Evolutionary conservation across 2,888 invertebrate species (phyloP), one percentile per base, ranked within the genome.

Genomic region (Sturmia bella): DNA sequence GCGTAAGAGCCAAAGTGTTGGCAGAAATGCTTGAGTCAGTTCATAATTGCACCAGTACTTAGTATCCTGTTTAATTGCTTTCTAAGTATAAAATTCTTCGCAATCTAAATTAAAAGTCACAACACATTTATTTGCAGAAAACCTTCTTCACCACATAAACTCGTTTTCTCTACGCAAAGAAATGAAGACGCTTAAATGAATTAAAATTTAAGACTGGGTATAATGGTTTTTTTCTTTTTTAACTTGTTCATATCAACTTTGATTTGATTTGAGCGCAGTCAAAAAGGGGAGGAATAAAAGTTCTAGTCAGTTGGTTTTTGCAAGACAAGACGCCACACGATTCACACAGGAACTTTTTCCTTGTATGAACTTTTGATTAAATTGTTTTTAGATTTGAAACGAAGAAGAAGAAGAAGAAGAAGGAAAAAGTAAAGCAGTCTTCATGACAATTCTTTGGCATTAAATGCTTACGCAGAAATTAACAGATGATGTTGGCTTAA

Each of bases 21-120:
- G 17, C 41, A 59, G 21, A 27, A 56, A 41, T 73, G 54, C 21
- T 32, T 32, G 32, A 32, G 6, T 32, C 32, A 32, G 32, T 32
- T 32, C 32, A 32, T 32, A 32, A 32, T 32, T 32, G 13, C 12
- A 21, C 41, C 41, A 13, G 43, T 61, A 43, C 17, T 68, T 69
- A 19, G 19, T 9, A 32, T 45, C 52, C 50, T n/a, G 69, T 61
- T 69, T 76, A 76, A 76, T 76, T 76, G 69, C 61, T 69, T 76
- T 69, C 69, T 37, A 37, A 50, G 76, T 69, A 76, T 54, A 39
- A 54, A 37, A 69, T 21, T 21, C 52, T 66, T 59, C 21, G 52
- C 66, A 73, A 79, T 79, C 78, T 79, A 73, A 79, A 79, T 79
- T 79, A 79, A 79, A 79, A 79, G 78, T 79, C 78, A 79, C 78